Base-by-base conservation (phyloP, 2,113 vertebrate genomes). In the Salvelinus alpinus region DNA sequence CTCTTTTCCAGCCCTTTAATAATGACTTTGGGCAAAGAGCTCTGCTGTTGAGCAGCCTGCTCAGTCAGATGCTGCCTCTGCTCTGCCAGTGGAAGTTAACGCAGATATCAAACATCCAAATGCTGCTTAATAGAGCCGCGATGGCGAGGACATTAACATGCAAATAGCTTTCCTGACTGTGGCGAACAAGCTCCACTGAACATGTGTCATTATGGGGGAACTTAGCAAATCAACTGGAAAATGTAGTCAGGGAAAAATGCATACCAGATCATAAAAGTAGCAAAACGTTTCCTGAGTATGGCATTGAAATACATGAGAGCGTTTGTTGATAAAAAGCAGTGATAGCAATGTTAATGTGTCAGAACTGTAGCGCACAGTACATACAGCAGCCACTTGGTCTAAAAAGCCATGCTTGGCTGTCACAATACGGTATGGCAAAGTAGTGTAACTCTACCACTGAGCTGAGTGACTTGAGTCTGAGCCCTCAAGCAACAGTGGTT, bases 91-190 rank as follows among this genome's bases (percentile, higher is more conserved):
- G 38, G 20, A 27, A 51, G 22, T 4, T 31, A 13, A 57, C n/a
- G 47, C 25, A 67, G 38, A 6, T 51, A 67, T 54, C 64, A 29
- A 74, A 57, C 64, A 67, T 67, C 31, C 18, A 51, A 48, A 48
- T 20, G 22, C 72, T 24, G 60, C 60, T 65, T 54, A 54, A 31
- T 25, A 65, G 38, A 51, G 38, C 73, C 25, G 11, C 67, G 73
- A 67, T 31, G 16, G 73, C 5, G 22, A n/a, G n/a, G 16, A 44
- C 64, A 54, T 67, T 66, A 67, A 67, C 66, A 54, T 54, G 64
- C 64, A 67, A 29, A 22, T 57, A 20, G 1, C 7, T 25, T 57
- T 54, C 12, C 22, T 70, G 68, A 38, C 66, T 68, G 71, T 11
- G 18, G 51, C 1, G 29, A 27, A 14, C 13, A 24, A 47, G 34